Conservation (phyloP, 2,888 invertebrate genomes). For the Caenorhabditis sp. region DNA sequence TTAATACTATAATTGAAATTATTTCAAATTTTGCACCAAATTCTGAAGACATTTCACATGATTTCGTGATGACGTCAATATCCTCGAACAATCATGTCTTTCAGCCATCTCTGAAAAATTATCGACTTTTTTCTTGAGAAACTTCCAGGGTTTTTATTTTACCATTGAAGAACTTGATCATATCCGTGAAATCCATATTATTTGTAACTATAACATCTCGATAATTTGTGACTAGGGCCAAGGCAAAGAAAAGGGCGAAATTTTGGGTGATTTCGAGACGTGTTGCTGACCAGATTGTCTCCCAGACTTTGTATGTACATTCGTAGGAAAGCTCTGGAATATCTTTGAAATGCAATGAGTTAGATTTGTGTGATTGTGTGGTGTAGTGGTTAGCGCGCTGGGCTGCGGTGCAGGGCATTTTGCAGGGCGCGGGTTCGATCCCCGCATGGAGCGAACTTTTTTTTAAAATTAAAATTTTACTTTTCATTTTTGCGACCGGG, state of each 20-base stretch:
- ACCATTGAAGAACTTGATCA: conserved; percentile 98
- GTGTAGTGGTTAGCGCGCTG: no score
- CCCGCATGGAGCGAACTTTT: no score
- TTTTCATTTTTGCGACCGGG: no score
- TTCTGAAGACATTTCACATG: conserved; percentile 88
- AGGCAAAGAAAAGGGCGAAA: conserved; percentile 90
- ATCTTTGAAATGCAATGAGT: no score
- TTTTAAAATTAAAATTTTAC: no score
- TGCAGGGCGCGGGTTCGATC: no score
- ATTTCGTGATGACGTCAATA: conserved; percentile 84
- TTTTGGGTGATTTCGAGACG: conserved; percentile 82
- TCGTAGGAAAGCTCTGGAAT: conserved; percentile 85
- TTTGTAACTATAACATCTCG: conserved; percentile 89
- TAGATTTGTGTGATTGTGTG: no score
- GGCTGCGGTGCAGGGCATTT: no score
- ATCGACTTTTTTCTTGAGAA: background rate
- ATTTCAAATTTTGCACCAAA: conserved; percentile 76
- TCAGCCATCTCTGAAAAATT: conserved; percentile 89
- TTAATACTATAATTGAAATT: conserved; percentile 1
- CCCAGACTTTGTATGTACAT: conserved; percentile 92
- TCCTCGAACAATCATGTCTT: conserved; percentile 85
- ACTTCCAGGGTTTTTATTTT: background rate
- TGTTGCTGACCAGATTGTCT: conserved; percentile 92
- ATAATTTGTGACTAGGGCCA: conserved; percentile 89
- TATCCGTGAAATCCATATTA: conserved; percentile 96